Evolutionary conservation across 2,888 invertebrate species (phyloP).

Genomic region (Nasonovia ribisnigri): DNA sequence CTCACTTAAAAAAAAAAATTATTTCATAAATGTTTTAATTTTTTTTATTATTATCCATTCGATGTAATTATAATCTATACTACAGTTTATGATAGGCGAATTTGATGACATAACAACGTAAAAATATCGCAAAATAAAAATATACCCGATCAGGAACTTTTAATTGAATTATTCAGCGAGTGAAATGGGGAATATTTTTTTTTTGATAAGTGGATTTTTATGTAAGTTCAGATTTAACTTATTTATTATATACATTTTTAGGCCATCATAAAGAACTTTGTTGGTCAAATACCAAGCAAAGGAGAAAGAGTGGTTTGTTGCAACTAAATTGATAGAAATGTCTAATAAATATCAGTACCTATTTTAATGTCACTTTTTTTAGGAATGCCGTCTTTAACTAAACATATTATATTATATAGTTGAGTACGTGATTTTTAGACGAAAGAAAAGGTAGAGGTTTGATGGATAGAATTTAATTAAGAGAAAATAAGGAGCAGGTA

Average conservation of each 20-base stretch:
- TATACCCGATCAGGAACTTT: not conserved
- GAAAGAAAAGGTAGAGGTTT: not conserved
- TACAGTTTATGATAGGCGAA: not conserved
- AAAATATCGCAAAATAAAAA: not conserved
- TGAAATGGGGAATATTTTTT: not conserved
- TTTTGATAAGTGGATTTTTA: not conserved
- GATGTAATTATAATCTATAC: not conserved
- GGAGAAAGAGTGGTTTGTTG: too few species aligned
- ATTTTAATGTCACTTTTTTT: not conserved
- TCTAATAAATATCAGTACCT: not conserved
- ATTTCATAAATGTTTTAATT: too few species aligned
- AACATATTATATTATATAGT: too few species aligned
- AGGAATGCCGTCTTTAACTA: not conserved
- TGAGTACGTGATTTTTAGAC: not conserved
- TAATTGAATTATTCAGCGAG: not conserved
- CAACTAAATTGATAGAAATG: not conserved
- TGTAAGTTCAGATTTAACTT: not conserved
- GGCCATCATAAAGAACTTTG: not conserved
- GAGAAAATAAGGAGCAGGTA: not conserved
- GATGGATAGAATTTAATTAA: not conserved
- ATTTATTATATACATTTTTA: not conserved
- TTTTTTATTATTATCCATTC: not conserved
- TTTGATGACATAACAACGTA: too few species aligned
- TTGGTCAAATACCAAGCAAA: not conserved
- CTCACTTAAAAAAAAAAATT: too few species aligned